phyloP scores from a whole-genome alignment of 2,113 vertebrate species.

The Melanerpes aurifrons region DNA sequence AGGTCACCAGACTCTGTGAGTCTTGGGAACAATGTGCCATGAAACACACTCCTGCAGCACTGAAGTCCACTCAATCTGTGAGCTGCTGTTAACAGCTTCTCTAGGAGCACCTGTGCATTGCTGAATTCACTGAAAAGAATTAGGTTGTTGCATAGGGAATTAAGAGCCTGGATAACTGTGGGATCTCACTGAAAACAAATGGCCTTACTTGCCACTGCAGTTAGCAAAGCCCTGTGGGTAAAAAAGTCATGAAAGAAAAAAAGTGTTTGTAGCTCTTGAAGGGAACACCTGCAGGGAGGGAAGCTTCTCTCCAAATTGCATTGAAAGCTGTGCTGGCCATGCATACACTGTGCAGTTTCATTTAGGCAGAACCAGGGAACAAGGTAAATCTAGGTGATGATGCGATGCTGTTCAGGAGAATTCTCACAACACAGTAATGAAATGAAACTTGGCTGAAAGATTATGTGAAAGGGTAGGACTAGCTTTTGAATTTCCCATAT shows the following conservation, averaged over 20 bases:
- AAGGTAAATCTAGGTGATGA: background rate
- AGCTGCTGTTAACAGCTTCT: background rate
- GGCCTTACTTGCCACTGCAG: background rate
- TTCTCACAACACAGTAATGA: background rate
- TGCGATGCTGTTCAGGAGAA: background rate
- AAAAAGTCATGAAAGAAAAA: background rate
- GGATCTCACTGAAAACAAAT: background rate
- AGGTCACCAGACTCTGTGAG: background rate
- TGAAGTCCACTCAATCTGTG: background rate
- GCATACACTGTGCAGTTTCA: background rate
- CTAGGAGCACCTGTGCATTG: background rate
- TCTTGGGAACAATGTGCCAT: background rate
- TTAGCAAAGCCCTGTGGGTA: background rate
- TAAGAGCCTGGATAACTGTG: background rate
- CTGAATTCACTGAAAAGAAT: background rate
- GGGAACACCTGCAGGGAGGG: background rate
- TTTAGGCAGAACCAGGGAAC: background rate
- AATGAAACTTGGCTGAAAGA: background rate
- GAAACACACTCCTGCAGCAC: background rate
- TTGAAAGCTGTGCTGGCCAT: background rate
- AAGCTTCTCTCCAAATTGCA: background rate
- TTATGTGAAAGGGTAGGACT: rapidly evolving
- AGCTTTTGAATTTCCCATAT: background rate
- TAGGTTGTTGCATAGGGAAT: background rate
- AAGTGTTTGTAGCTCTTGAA: background rate